A percentile compares a stretch with the other conserved stretches of the same genome.
These are phyloP conservation scores for Euzophera pinguis DNA, from an alignment of 2,888 invertebrate species.

Conservation along the genomic window DNA sequence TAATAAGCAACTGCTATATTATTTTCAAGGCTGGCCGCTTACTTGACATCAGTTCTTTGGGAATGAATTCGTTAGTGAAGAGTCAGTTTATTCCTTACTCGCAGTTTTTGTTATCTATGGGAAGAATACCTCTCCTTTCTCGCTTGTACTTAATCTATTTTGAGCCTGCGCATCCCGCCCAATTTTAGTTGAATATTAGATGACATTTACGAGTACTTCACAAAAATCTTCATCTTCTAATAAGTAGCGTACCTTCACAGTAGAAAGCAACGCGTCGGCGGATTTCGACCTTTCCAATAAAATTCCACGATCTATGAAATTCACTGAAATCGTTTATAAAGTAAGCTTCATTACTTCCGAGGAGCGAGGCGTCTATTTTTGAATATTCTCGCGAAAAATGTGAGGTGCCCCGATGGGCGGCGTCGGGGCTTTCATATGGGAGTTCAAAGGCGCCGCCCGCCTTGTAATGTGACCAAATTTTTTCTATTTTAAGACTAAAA, in stretches of 20 bases:
- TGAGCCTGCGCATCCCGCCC: no score
- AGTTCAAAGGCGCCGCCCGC: conserved; percentile 41
- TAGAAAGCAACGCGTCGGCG: conserved; percentile 19
- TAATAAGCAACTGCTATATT: no score
- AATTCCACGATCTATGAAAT: conserved; percentile 55
- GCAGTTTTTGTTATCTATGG: no score
- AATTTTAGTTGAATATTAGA: background rate
- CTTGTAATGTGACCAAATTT: conserved; percentile 35
- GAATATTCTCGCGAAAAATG: conserved; percentile 54
- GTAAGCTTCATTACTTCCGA: conserved; percentile 66
- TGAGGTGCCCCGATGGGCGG: conserved; percentile 29
- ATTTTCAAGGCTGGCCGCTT: no score
- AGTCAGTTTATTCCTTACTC: no score
- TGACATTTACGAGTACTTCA: background rate
- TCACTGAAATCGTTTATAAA: conserved; percentile 60
- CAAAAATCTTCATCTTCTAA: background rate
- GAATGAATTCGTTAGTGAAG: no score
- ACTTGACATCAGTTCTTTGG: no score
- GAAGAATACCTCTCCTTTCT: no score
- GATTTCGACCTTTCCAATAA: conserved; percentile 58
- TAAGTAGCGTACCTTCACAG: conserved; percentile 11
- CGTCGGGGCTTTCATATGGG: conserved; percentile 29
- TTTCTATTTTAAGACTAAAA: background rate
- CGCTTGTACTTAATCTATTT: no score
- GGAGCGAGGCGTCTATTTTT: conserved; percentile 47